These are phyloP conservation scores for Pandion haliaetus DNA, from an alignment of 2,113 vertebrate species.

Conservation along the genomic window DNA sequence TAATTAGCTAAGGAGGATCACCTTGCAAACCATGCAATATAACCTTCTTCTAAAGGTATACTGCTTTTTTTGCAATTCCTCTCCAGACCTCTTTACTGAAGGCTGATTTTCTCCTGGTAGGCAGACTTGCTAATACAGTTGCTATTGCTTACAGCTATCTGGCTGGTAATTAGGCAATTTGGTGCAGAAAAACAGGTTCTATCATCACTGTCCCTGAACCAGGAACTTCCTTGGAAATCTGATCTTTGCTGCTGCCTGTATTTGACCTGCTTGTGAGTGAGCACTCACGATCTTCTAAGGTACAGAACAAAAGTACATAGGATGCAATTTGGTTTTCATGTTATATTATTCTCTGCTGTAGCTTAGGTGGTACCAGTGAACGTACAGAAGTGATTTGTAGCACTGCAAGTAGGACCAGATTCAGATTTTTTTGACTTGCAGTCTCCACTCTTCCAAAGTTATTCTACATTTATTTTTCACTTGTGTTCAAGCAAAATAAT, in stretches of 20 bases:
- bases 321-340: neutral
- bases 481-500: neutral
- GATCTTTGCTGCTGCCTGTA: neutral
- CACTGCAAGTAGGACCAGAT: fast-evolving
- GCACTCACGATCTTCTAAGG: fast-evolving
- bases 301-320: neutral
- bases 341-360: neutral
- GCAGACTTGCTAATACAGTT: fast-evolving
- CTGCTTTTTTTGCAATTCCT: fast-evolving
- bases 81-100: fast-evolving
- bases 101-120: fast-evolving
- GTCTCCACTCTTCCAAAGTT: fast-evolving
- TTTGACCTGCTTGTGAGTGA: neutral
- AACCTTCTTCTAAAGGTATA: fast-evolving
- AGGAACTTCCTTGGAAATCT: neutral
- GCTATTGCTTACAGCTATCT: fast-evolving
- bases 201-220: fast-evolving
- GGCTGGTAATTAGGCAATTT: neutral
- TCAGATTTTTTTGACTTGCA: neutral
- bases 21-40: neutral
- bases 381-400: fast-evolving
- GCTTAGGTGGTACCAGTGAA: neutral
- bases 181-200: fast-evolving
- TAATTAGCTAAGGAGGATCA: neutral
- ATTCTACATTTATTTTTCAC: neutral